These are phyloP conservation scores for Mastigias papua DNA, from an alignment of 30 jellyfish, hydroid and myxozoan genomes.

Conservation along the genomic window DNA sequence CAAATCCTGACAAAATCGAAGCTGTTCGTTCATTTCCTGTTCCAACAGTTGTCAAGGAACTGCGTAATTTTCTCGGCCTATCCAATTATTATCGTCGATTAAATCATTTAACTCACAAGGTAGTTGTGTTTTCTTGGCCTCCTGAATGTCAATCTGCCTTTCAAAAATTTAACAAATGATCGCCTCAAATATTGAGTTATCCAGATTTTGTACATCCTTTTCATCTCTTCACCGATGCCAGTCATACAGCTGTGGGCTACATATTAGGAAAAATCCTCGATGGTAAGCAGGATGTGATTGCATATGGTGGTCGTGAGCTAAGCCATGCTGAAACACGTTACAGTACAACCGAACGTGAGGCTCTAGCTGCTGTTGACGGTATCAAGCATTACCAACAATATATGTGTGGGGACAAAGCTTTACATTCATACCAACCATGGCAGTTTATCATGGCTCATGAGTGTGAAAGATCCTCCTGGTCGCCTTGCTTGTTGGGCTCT, in stretches of 20 bases:
- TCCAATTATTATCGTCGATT: constrained; percentile 49
- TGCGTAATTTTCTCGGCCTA: background rate
- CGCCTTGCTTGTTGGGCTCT: background rate
- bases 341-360: background rate
- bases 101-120: constrained; percentile 15
- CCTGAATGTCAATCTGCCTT: constrained; percentile 33
- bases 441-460: background rate
- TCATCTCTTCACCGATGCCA: constrained; percentile 58
- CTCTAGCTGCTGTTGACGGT: background rate
- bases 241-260: constrained; percentile 48
- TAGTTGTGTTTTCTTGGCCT: constrained; percentile 20
- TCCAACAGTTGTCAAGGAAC: constrained; percentile 40
- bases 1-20: constrained; percentile 45
- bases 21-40: constrained; percentile 27
- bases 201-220: constrained; percentile 55
- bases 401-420: background rate
- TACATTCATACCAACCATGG: background rate
- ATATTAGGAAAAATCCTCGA: background rate
- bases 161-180: background rate
- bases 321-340: background rate
- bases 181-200: constrained; percentile 56
- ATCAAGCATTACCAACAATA: background rate
- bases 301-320: background rate
- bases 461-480: background rate
- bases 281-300: background rate